Conservation (phyloP, 2,888 invertebrate genomes). For the Temnothorax rugatulus region DNA sequence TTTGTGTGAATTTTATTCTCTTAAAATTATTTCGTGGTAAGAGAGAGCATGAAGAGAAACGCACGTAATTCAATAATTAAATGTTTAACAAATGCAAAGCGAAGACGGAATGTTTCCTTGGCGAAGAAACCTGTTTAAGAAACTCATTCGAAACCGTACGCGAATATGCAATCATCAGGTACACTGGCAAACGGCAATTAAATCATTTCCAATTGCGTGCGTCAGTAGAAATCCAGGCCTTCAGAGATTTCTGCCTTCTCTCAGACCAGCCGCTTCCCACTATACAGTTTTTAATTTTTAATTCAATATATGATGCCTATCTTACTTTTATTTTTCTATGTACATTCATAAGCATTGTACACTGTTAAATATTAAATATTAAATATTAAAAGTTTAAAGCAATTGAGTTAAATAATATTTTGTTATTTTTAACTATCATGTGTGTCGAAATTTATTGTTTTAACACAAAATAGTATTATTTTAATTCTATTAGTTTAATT, state of each 20-base stretch:
- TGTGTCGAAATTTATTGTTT: no score
- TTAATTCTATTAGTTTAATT: no score
- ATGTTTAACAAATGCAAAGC: not conserved
- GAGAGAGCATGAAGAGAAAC: not conserved
- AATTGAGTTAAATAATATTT: no score
- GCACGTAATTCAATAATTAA: not conserved
- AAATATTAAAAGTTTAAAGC: no score
- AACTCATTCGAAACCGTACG: not conserved
- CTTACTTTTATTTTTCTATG: not conserved
- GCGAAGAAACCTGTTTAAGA: not conserved
- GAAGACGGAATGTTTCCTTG: not conserved
- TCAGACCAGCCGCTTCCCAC: not conserved
- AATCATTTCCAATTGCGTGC: constrained; percentile 55
- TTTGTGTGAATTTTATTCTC: not conserved
- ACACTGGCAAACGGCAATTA: constrained; percentile 28
- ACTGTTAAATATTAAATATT: no score
- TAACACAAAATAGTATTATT: no score
- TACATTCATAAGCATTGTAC: not conserved
- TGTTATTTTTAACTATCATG: no score
- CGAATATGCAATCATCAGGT: not conserved
- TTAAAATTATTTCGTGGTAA: not conserved
- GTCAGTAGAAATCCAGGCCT: constrained; percentile 43
- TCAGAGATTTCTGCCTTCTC: not conserved
- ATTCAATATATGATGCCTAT: not conserved
- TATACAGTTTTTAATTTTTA: not conserved